Evolutionary conservation across 2,113 vertebrate species (phyloP), one percentile per base, ranked within the genome.

Genomic region (Sclerurus mexicanus): DNA sequence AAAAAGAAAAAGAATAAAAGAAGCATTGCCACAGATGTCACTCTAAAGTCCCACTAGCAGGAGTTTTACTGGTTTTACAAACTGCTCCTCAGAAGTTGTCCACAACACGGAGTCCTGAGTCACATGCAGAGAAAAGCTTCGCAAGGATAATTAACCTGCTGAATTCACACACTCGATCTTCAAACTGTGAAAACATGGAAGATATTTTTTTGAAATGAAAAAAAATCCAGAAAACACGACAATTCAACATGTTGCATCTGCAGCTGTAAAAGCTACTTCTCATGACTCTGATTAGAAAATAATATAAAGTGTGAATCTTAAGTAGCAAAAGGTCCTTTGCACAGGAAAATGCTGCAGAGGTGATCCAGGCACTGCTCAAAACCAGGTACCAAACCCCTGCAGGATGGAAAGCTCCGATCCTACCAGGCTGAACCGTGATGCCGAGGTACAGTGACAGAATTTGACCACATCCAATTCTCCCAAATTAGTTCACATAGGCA

Each of bases 401-500:
- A 17, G 63, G 4, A 24, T 1, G 17, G 10, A 5, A 31, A 33
- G 79, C 18, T 42, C 44, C 0, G 0, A 25, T 25, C 49, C 37
- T 25, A 3, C 62, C 0, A 0, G 37, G 71, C 85, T 6, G 52
- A 8, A 20, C 42, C 9, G 0, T 1, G 3, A 33, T 24, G 72
- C 64, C 10, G n/a, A 53, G 25, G 23, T 14, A n/a, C 44, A 9
- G 3, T 0, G 80, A 59, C 31, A 88, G 46, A 78, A 92, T 75
- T 63, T 89, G 89, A 86, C 27, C 93, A 63, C 69, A 14, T 92
- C 94, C 93, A 93, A 31, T 76, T 62, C 62, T 83, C 85, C 50
- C 87, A 96, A 97, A 97, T 95, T 60, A 95, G 89, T 42, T 95
- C 95, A 97, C 81, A 19, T 92, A 94, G 91, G 95, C 96, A 95